Percentiles rank a stretch among this genome's conserved stretches.
These are phyloP conservation scores for Eilema griseolum DNA, from an alignment of 2,888 invertebrate genomes.

Conservation along the genomic window DNA sequence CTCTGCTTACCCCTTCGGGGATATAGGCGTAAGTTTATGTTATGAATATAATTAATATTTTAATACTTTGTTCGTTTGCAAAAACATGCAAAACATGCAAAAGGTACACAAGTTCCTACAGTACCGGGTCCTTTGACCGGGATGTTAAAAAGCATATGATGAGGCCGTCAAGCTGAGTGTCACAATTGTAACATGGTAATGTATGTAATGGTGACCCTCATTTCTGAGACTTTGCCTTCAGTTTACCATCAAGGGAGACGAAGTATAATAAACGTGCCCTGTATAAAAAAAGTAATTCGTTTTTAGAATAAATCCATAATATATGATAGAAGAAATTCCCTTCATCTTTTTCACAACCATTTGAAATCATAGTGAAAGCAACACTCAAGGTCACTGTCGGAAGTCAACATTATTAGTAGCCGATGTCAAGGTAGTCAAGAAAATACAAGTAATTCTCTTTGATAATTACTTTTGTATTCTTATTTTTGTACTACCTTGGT, in stretches of 20 bases:
- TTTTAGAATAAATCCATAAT: background rate
- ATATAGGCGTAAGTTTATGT: too few relatives aligned
- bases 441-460: background rate
- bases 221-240: too few relatives aligned
- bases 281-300: background rate
- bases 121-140: too few relatives aligned
- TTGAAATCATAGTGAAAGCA: background rate
- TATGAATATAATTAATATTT: too few relatives aligned
- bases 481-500: background rate
- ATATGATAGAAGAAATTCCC: background rate
- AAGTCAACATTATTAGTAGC: constrained; percentile 2
- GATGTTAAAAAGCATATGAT: too few relatives aligned
- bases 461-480: background rate
- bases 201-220: too few relatives aligned
- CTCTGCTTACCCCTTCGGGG: too few relatives aligned
- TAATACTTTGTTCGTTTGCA: background rate
- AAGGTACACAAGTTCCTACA: too few relatives aligned
- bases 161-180: too few relatives aligned
- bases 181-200: too few relatives aligned
- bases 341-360: background rate
- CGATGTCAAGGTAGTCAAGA: constrained; percentile 1
- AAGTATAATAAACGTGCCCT: too few relatives aligned
- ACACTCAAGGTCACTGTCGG: background rate
- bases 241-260: too few relatives aligned
- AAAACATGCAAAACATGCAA: background rate